Evolutionary conservation across 2,113 vertebrate genomes (phyloP), one percentile per base, ranked within the genome.

Genomic region (Hassar affinis): DNA sequence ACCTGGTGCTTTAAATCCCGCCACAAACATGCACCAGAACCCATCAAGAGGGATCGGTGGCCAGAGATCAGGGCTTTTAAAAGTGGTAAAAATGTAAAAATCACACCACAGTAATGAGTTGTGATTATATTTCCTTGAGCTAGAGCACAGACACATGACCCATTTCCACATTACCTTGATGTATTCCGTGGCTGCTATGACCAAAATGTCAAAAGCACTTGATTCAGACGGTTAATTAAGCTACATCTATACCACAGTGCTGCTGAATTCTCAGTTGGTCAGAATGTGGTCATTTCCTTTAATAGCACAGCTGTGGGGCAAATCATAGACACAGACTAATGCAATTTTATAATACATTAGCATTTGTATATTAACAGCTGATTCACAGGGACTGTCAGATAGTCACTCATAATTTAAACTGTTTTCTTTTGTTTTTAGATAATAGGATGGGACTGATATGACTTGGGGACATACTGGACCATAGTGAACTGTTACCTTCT

Each of bases 1-100:
- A 77, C 68, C 33, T 79, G 81, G 87, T 33, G 57, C 79, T 87
- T 83, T 68, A 80, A 68, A 75, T 14, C 18, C 64, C 54, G 69
- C 45, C 59, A 81, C 52, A 72, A 82, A 84, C 68, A 78, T 33
- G 52, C 68, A 59, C 62, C 75, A 76, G 84, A 82, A 30, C 72
- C 78, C 78, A 66, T 68, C 30, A 54, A 77, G 56, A 75, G 62
- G 83, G 72, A 82, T 79, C 71, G 33, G 54, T 30, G 54, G 54
- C 27, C n/a, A 62, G 14, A 71, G 81, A 59, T 76, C 79, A 76
- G 68, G 51, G 38, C 61, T 80, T 69, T 69, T 45, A 69, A 56
- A 79, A 49, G 47, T 51, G 45, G 12, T 18, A 18, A 51, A 54
- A 27, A 45, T n/a, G 38, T 57, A 49, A 80, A 42, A 80, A 61